Conservation (phyloP, 2,888 invertebrate genomes). For the Aphodius granarius region DNA sequence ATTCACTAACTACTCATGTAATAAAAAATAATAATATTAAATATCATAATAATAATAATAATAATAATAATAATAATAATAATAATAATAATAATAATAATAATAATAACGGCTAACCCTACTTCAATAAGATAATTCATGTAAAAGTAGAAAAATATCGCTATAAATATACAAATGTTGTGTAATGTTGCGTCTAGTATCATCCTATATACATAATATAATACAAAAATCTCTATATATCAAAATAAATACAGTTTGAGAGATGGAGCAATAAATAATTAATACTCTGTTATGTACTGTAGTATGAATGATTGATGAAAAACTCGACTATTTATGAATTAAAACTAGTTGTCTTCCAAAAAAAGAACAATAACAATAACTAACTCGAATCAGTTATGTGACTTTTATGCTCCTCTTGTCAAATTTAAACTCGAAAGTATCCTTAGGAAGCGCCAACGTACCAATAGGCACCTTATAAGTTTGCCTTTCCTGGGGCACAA, state of each 20-base stretch:
- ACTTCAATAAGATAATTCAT: neutral
- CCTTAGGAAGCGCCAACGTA: slow-evolving; percentile 58
- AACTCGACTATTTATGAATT: neutral
- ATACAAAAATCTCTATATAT: neutral
- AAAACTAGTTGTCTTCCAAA: neutral
- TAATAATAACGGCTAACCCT: neutral
- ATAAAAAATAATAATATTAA: neutral
- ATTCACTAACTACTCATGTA: neutral
- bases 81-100: neutral
- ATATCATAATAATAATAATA: neutral
- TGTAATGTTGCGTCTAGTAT: neutral
- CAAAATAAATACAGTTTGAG: neutral
- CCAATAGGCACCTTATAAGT: slow-evolving; percentile 59
- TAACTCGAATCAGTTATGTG: neutral
- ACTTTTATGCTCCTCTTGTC: slow-evolving; percentile 44
- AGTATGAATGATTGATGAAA: neutral
- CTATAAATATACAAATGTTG: neutral
- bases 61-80: neutral
- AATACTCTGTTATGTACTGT: neutral
- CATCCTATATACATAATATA: neutral
- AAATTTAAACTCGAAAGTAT: slow-evolving; percentile 58
- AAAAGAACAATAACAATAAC: neutral
- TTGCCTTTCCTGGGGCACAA: slow-evolving; percentile 54
- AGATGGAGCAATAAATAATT: neutral
- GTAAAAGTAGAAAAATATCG: neutral